Percentiles rank a stretch among this genome's conserved stretches.
Conservation (phyloP, 1,140 invertebrate genomes). For the Drosophila pallidifrons region DNA sequence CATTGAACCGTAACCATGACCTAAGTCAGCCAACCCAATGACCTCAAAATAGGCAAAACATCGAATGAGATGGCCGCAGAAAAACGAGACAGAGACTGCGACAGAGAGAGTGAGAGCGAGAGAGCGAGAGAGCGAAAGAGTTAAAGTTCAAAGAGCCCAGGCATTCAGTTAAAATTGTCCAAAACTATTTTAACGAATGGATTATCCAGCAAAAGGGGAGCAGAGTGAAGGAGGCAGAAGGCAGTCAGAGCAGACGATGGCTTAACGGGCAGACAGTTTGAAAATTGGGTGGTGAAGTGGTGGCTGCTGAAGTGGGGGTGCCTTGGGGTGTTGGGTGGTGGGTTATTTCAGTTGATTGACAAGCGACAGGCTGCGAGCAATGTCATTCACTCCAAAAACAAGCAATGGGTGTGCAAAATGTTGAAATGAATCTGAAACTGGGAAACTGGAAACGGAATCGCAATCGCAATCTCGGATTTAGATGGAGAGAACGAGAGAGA, state of each 20-base stretch:
- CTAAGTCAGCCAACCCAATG: slow-evolving; percentile 45
- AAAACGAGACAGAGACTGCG: not conserved
- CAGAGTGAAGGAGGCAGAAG: slow-evolving; percentile 9
- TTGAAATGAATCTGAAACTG: slow-evolving; percentile 55
- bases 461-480: slow-evolving; percentile 6
- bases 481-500: not conserved
- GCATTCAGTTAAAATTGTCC: slow-evolving; percentile 45
- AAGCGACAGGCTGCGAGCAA: slow-evolving; percentile 53
- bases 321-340: too few relatives aligned
- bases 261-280: too few relatives aligned
- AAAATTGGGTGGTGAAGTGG: too few relatives aligned
- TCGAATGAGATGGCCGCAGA: not conserved
- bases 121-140: not conserved
- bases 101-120: not conserved
- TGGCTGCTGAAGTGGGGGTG: not conserved
- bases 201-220: slow-evolving; percentile 27
- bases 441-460: slow-evolving; percentile 11
- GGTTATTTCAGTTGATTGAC: slow-evolving; percentile 59
- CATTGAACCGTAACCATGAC: slow-evolving; percentile 51
- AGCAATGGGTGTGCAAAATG: slow-evolving; percentile 60
- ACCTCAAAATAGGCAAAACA: slow-evolving; percentile 31
- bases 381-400: slow-evolving; percentile 59
- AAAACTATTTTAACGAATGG: slow-evolving; percentile 61
- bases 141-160: slow-evolving; percentile 49
- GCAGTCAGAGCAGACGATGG: not conserved